phyloP scores from a whole-genome alignment of 2,113 vertebrate genomes.

The Trochalopteron elliotii region DNA sequence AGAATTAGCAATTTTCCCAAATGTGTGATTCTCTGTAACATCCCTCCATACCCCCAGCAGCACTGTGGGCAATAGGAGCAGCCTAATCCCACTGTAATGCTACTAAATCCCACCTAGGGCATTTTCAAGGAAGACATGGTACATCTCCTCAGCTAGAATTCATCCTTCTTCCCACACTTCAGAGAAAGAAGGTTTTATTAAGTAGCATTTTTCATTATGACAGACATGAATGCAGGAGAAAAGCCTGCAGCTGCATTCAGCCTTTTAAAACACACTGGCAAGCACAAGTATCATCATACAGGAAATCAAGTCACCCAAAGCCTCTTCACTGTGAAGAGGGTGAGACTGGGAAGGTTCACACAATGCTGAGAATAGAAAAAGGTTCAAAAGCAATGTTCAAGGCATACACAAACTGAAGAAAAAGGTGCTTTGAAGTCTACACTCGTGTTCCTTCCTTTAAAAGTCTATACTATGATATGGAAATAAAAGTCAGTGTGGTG shows the following conservation, averaged over 20 bases:
- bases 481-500: background rate
- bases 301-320: background rate
- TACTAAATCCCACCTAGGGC: background rate
- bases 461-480: background rate
- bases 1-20: background rate
- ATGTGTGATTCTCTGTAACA: background rate
- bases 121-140: background rate
- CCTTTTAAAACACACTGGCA: background rate
- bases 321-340: background rate
- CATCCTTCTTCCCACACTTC: background rate
- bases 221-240: background rate
- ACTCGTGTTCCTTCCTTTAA: background rate
- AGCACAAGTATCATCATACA: background rate
- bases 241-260: background rate
- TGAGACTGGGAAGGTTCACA: background rate
- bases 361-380: background rate
- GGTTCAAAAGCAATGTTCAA: constrained; percentile 44
- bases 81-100: background rate
- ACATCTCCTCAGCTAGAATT: background rate
- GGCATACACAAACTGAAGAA: background rate
- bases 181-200: constrained; percentile 40
- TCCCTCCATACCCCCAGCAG: background rate
- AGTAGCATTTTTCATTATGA: background rate
- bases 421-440: background rate
- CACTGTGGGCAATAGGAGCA: background rate